These are phyloP conservation scores for Irena cyanogastra DNA, from an alignment of 2,113 vertebrate species.

Conservation along the genomic window DNA sequence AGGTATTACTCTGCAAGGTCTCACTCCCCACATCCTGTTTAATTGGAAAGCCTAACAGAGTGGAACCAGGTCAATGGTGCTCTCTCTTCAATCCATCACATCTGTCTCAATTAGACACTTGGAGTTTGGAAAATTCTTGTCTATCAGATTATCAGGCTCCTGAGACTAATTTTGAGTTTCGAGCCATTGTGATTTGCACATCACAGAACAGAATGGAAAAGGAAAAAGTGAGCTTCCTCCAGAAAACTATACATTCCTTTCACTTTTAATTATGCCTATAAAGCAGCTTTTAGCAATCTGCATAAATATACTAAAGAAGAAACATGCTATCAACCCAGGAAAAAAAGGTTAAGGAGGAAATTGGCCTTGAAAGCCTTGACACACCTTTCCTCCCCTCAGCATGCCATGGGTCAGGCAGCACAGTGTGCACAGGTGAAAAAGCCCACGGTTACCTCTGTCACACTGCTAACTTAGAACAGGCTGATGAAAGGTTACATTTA, in stretches of 20 bases:
- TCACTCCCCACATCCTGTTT: constrained; percentile 49
- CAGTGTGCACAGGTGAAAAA: not conserved
- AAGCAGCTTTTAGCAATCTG: not conserved
- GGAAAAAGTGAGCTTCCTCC: not conserved
- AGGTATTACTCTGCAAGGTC: constrained; percentile 31
- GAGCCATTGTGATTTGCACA: not conserved
- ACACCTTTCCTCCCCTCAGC: not conserved
- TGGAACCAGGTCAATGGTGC: constrained; percentile 55
- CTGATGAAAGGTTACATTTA: not conserved
- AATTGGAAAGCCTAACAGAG: constrained; percentile 64
- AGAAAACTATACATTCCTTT: not conserved
- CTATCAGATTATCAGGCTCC: constrained; percentile 4
- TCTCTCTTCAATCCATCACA: constrained; percentile 45
- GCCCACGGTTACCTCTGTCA: not conserved
- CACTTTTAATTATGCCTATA: not conserved
- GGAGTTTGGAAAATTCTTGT: constrained; percentile 55
- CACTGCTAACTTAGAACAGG: not conserved
- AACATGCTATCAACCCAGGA: not conserved
- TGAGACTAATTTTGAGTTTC: not conserved
- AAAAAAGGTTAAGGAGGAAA: not conserved
- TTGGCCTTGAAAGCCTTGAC: not conserved
- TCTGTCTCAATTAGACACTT: constrained; percentile 41
- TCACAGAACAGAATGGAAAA: not conserved
- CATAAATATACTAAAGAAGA: not conserved
- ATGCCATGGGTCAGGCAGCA: not conserved